Conservation (phyloP, 2,888 invertebrate species). For the Pseudanteris insignis region DNA sequence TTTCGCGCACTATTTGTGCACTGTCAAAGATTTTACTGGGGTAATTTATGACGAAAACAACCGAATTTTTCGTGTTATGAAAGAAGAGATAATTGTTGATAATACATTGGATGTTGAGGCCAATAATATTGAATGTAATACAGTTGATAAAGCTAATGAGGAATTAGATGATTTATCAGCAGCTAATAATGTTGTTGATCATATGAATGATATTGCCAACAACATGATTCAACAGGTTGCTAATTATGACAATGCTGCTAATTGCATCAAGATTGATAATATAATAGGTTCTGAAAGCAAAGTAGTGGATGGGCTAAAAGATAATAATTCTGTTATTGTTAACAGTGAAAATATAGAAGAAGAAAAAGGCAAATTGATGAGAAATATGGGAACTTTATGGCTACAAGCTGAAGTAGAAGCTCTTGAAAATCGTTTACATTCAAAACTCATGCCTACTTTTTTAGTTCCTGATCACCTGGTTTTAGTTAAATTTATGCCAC, state of each 20-base stretch:
- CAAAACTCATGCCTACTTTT: slow-evolving; percentile 78
- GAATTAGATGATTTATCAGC: slow-evolving; percentile 20
- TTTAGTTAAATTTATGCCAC: slow-evolving; percentile 78
- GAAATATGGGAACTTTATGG: slow-evolving; percentile 90
- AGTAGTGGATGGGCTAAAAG: slow-evolving; percentile 1
- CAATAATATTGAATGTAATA: no score
- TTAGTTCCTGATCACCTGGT: slow-evolving; percentile 88
- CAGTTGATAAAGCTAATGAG: slow-evolving; percentile 1
- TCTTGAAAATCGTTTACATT: slow-evolving; percentile 77
- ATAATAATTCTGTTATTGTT: not conserved
- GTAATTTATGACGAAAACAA: slow-evolving; percentile 72
- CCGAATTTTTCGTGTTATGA: slow-evolving; percentile 53
- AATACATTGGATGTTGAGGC: not conserved
- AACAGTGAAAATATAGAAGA: slow-evolving; percentile 10
- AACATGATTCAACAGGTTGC: slow-evolving; percentile 32
- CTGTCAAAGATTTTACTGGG: slow-evolving; percentile 72
- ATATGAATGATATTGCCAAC: slow-evolving; percentile 31
- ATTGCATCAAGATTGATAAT: slow-evolving; percentile 9
- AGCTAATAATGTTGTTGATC: slow-evolving; percentile 24
- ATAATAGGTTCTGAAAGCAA: not conserved
- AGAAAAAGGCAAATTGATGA: slow-evolving; percentile 73
- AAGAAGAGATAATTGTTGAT: slow-evolving; percentile 3
- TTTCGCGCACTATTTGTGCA: slow-evolving; percentile 78
- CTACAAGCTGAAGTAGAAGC: slow-evolving; percentile 87
- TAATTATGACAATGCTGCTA: not conserved